Evolutionary conservation across 1,140 invertebrate species (phyloP).

Genomic region (Nasonia giraulti): DNA sequence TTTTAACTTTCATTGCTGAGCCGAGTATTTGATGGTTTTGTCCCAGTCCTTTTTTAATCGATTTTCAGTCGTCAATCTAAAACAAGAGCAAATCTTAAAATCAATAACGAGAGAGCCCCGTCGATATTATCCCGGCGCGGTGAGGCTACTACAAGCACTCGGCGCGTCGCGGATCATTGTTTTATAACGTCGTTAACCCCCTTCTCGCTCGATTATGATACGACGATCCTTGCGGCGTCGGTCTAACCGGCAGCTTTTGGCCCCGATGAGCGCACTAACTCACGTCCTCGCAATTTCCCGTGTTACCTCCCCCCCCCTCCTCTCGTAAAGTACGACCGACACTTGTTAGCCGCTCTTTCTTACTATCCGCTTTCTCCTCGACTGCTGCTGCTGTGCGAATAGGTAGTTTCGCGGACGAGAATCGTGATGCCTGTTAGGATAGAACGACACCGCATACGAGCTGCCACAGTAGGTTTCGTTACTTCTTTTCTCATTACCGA

Average conservation of each 20-base stretch:
- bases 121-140: not conserved
- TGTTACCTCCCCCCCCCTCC: not conserved
- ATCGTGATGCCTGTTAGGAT: not conserved
- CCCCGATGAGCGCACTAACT: slow-evolving; percentile 32
- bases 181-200: slow-evolving; percentile 37
- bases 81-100: not conserved
- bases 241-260: slow-evolving; percentile 12
- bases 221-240: not conserved
- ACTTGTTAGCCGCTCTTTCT: not conserved
- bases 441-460: not conserved
- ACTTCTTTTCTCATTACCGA: not conserved
- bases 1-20: not conserved
- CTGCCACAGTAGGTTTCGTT: not conserved
- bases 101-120: not conserved
- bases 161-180: slow-evolving; percentile 20
- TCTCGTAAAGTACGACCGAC: slow-evolving; percentile 4
- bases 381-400: not conserved
- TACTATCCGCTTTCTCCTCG: not conserved
- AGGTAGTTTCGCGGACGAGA: not conserved
- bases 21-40: not conserved
- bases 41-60: too few species aligned
- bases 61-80: not conserved
- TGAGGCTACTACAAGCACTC: not conserved
- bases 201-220: slow-evolving; percentile 19
- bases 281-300: slow-evolving; percentile 22